Base-by-base conservation (phyloP, 2,113 vertebrate species). In the Penelope pileata region DNA sequence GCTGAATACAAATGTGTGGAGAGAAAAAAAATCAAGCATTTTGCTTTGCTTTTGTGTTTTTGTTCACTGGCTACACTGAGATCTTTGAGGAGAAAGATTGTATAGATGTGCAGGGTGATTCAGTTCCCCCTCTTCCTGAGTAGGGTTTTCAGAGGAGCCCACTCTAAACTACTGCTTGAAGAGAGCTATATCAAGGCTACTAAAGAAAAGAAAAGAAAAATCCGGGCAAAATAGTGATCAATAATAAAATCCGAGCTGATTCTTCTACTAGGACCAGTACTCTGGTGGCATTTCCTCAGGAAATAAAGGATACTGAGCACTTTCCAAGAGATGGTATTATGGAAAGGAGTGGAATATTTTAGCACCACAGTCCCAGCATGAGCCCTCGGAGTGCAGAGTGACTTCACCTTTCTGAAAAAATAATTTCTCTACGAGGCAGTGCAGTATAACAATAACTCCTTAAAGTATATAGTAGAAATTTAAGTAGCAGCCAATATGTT, bases 1-100 rank as follows among this genome's bases (percentile, higher is more conserved):
- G 30, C 22, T 86, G 95, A 97, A 96, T 96, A 91, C 85, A 94
- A 97, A 97, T 95, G 88, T 93, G 88, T 87, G 66, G 53, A 94
- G 66, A 88, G 81, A 84, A 95, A 96, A 91, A 81, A 91, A 93
- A 93, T 81, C 87, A 83, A 91, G 82, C 76, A 91, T 96, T 94
- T 90, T 77, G 63, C 68, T 91, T 93, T 47, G 27, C 42, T 94
- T 95, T 93, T 68, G 51, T 53, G 68, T 30, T 90, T 96, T 91
- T 96, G 88, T 95, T 93, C 43, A 60, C 78, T 56, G 62, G 78
- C 90, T 90, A 93, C 93, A 58, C 70, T 96, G 92, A 89, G 74
- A 94, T 90, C 95, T 95, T 96, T 94, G 45, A 91, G 82, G 79
- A 95, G 48, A 78, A 90, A 74, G 53, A 69, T 5, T 96, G 78